These are phyloP conservation scores for Gallinago media DNA, from an alignment of 2,113 vertebrate species.

Conservation along the genomic window DNA sequence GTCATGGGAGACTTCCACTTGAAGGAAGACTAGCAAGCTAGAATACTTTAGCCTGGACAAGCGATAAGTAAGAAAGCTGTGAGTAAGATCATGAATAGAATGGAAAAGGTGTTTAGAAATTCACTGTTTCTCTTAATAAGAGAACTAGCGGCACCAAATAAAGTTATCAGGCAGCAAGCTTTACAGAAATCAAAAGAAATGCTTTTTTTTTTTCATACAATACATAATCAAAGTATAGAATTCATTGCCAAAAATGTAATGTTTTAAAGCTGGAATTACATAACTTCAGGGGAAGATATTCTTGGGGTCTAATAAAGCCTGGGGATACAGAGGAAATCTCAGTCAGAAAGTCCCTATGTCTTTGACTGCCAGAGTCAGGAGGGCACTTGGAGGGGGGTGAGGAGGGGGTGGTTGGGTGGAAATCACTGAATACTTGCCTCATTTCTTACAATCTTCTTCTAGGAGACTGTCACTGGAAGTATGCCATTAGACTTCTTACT, in stretches of 20 bases:
- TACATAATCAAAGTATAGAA: neutral
- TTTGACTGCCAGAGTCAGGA: neutral
- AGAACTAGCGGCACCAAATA: neutral
- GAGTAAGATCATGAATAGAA: neutral
- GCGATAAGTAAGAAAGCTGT: neutral
- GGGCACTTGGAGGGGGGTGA: fast-evolving
- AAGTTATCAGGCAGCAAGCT: neutral
- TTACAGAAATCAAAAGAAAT: neutral
- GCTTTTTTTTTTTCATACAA: neutral
- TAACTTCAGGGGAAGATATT: neutral
- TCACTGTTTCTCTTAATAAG: neutral
- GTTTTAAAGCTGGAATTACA: neutral
- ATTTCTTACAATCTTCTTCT: neutral
- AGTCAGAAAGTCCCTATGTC: neutral
- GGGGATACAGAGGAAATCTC: neutral
- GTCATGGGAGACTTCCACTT: neutral
- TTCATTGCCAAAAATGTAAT: neutral
- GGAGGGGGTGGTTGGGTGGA: neutral
- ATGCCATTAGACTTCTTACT: neutral
- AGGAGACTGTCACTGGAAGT: neutral
- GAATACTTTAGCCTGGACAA: neutral
- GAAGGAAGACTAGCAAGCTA: neutral
- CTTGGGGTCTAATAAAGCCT: neutral
- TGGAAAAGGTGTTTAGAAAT: neutral
- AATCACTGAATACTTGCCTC: neutral